Evolutionary conservation across 1,140 invertebrate genomes (phyloP).

Genomic region (Trichomalopsis sarcophagae): DNA sequence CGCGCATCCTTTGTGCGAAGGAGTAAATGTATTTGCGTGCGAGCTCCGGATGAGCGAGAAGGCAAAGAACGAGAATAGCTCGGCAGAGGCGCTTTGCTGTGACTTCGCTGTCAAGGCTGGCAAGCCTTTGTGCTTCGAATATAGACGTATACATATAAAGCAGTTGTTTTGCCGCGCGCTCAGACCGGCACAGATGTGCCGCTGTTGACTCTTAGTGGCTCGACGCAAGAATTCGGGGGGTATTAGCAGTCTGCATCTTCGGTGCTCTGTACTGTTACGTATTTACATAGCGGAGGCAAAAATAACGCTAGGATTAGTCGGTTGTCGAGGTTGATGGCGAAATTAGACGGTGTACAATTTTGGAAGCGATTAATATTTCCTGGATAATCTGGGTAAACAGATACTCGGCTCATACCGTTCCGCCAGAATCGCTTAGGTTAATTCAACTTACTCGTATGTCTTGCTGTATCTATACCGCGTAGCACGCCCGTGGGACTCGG

Average conservation of each 20-base stretch:
- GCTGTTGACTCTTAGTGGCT: no score
- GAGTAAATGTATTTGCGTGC: not conserved
- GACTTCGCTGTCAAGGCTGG: not conserved
- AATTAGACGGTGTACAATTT: not conserved
- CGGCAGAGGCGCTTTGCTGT: not conserved
- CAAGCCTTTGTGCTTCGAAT: not conserved
- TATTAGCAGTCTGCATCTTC: no score
- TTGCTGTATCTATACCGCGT: constrained; percentile 27
- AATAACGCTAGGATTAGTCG: no score
- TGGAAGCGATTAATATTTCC: not conserved
- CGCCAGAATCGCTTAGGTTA: constrained; percentile 23
- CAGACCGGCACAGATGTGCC: no score
- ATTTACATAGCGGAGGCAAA: no score
- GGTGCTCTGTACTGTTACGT: no score
- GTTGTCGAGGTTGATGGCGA: no score
- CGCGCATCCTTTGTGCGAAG: not conserved
- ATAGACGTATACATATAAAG: not conserved
- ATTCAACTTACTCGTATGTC: constrained; percentile 35
- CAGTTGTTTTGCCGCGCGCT: not conserved
- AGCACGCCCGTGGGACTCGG: constrained; percentile 17
- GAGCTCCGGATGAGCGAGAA: not conserved
- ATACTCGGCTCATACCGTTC: not conserved
- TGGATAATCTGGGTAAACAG: not conserved
- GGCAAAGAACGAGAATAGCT: not conserved
- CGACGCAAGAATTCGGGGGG: no score